These are phyloP conservation scores for Lucilia sericata DNA, from an alignment of 1,140 invertebrate genomes.

Conservation along the genomic window DNA sequence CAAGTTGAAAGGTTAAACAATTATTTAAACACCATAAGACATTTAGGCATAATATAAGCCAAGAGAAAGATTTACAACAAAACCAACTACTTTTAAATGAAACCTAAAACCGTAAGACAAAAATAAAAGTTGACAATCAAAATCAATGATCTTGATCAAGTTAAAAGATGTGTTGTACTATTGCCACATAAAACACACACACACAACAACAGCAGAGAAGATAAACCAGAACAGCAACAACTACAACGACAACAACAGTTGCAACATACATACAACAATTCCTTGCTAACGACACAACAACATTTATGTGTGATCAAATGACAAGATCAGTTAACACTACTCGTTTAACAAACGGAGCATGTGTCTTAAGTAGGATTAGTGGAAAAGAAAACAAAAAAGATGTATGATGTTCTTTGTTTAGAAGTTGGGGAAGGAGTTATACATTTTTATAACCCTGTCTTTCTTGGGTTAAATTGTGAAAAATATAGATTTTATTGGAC, in stretches of 20 bases:
- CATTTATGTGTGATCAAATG: conserved; percentile 34
- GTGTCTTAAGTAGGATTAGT: neutral
- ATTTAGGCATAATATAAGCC: neutral
- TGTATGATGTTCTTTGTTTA: neutral
- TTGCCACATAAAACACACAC: conserved; percentile 18
- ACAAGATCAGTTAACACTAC: conserved; percentile 41
- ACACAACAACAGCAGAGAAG: neutral
- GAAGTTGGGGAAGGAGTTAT: no score
- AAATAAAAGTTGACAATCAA: conserved; percentile 33
- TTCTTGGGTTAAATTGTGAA: no score
- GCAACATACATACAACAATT: neutral
- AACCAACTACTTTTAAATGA: neutral
- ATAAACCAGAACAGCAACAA: neutral
- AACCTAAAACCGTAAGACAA: neutral
- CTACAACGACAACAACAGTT: no score
- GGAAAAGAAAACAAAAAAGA: neutral
- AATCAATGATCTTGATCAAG: conserved; percentile 36
- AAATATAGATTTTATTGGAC: no score
- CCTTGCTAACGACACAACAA: neutral
- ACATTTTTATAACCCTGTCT: no score
- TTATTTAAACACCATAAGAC: neutral
- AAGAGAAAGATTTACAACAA: neutral
- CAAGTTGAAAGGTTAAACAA: conserved; percentile 21
- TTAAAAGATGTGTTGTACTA: neutral
- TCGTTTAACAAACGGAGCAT: neutral